Conservation (phyloP, 2,888 invertebrate genomes). For the Troglohyphantes excavatus region DNA sequence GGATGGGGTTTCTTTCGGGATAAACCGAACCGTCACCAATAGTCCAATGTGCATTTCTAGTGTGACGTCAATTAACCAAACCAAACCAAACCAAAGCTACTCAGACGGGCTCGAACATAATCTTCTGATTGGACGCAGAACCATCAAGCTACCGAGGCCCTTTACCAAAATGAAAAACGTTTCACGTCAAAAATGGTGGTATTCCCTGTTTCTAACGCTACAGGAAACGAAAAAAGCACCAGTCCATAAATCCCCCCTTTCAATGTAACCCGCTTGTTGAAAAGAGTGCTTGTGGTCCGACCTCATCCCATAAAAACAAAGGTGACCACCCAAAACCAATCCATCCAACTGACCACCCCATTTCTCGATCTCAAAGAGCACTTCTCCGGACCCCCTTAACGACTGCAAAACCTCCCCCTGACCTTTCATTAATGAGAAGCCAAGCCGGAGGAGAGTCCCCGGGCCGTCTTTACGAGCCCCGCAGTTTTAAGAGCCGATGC, state of each 20-base stretch:
- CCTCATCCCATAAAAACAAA: background rate
- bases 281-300: background rate
- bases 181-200: too few relatives aligned
- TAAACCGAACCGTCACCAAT: too few relatives aligned
- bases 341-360: background rate
- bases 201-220: too few relatives aligned
- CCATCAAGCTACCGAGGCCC: too few relatives aligned
- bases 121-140: too few relatives aligned
- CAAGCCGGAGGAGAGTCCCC: background rate
- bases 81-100: too few relatives aligned
- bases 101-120: too few relatives aligned
- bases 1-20: too few relatives aligned
- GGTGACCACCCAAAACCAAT: background rate
- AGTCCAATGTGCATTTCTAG: too few relatives aligned
- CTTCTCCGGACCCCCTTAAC: slow-evolving; percentile 10
- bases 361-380: slow-evolving; percentile 13
- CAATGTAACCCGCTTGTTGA: background rate
- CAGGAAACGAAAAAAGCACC: too few relatives aligned
- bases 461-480: slow-evolving; percentile 50
- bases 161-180: too few relatives aligned
- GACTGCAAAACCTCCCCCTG: background rate
- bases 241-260: background rate
- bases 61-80: too few relatives aligned
- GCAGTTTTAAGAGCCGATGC: slow-evolving; percentile 69
- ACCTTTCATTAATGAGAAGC: slow-evolving; percentile 10